Evolutionary conservation across 2,888 invertebrate species (phyloP), one percentile per base, ranked within the genome.

Genomic region (Anagyrus pseudococci): DNA sequence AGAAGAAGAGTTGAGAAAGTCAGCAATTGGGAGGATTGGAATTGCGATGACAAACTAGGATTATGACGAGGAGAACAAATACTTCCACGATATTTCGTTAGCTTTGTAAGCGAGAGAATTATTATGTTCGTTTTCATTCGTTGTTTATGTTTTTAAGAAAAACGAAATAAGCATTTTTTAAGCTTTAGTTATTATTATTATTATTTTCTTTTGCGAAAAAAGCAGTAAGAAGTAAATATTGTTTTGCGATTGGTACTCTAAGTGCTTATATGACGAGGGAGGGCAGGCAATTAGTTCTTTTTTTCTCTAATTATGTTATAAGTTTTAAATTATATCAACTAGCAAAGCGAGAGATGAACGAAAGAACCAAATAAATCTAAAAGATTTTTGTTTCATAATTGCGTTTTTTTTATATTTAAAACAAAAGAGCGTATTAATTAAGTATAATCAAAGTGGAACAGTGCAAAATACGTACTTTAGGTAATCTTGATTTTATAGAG

Each of bases 361-460:
- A 62, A 66, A 44, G 62, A 66, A 66, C 66, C 66, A 66, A 66
- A 66, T 66, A 59, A 62, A 62, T 57, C 56, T 55, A 58, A n/a
- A 50, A 52, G 46, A 56, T 59, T 58, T n/a, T 57, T 62, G 25
- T 66, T 58, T 58, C 33, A 33, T 58, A 54, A 47, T 44, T 62
- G 46, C 46, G 55, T 48, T 59, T 62, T 22, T 50, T 66, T 29
- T 66, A 61, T 58, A 53, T 57, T 56, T 15, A 37, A 50, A 60
- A 25, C 19, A 15, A 57, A 60, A 66, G 26, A 58, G 59, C 62
- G 62, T 62, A 62, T 55, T n/a, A 62, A 41, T 43, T 62, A 62
- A 62, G 46, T 66, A 66, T 66, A 66, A 66, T 68, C 68, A 68
- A 68, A 68, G 67, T 62, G 60, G 63, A 68, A 67, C 58, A 67